Conservation (phyloP, 2,888 invertebrate species). For the Halictus quadricinctus region DNA sequence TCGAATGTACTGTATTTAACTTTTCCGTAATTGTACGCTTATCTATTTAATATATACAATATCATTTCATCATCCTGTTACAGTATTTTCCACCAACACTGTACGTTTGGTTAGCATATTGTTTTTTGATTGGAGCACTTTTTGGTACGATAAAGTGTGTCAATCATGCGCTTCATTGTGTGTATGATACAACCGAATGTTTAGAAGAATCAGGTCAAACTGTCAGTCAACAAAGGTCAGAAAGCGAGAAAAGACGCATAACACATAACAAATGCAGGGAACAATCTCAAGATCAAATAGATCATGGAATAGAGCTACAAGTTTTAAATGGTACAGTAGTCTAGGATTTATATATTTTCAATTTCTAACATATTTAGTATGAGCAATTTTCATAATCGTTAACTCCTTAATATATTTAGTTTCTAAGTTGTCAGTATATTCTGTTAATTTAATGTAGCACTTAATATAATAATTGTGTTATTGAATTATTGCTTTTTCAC, state of each 20-base stretch:
- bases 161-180: slow-evolving; percentile 94
- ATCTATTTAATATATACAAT: background rate
- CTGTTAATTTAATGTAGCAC: background rate
- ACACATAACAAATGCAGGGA: slow-evolving; percentile 78
- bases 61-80: slow-evolving; percentile 72
- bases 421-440: background rate
- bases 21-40: background rate
- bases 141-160: slow-evolving; percentile 93
- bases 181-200: slow-evolving; percentile 97
- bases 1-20: background rate
- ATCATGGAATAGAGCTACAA: slow-evolving; percentile 80
- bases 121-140: slow-evolving; percentile 89
- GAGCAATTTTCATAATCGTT: background rate
- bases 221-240: slow-evolving; percentile 83
- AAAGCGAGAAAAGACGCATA: slow-evolving; percentile 82
- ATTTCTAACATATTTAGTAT: background rate
- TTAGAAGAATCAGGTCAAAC: slow-evolving; percentile 85
- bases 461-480: background rate
- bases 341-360: slow-evolving; percentile 9
- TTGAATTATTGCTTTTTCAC: background rate
- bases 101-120: slow-evolving; percentile 94
- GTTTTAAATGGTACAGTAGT: slow-evolving; percentile 77
- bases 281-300: slow-evolving; percentile 80
- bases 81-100: slow-evolving; percentile 94
- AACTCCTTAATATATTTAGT: background rate